phyloP scores from a whole-genome alignment of 2,888 invertebrate species.

The Himalopsyche japonica region DNA sequence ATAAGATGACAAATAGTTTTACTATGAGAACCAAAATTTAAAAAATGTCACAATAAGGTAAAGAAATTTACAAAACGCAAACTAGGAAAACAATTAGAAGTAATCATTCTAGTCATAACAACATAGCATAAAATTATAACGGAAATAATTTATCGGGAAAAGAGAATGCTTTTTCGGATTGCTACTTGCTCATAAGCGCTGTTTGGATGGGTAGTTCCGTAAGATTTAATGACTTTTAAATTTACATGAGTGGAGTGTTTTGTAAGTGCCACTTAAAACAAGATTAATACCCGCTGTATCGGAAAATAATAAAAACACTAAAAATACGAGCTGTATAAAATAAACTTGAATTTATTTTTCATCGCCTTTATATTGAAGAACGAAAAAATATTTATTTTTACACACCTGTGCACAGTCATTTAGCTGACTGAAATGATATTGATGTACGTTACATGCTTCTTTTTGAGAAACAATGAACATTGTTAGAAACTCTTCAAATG shows the following conservation, averaged over 20 bases:
- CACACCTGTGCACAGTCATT: too few relatives aligned
- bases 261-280: background rate
- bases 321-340: background rate
- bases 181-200: background rate
- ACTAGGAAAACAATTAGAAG: background rate
- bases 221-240: background rate
- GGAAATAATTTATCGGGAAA: background rate
- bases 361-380: too few relatives aligned
- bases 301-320: background rate
- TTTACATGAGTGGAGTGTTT: background rate
- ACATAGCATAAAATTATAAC: background rate
- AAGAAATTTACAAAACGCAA: too few relatives aligned
- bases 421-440: too few relatives aligned
- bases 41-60: too few relatives aligned
- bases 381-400: too few relatives aligned
- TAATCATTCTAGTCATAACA: background rate
- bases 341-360: background rate
- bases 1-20: too few relatives aligned
- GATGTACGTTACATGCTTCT: too few relatives aligned
- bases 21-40: too few relatives aligned
- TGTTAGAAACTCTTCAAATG: too few relatives aligned
- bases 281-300: background rate
- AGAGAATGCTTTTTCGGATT: background rate
- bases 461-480: too few relatives aligned
- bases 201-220: background rate